These are phyloP conservation scores for Apostichopus japonicus DNA, from an alignment of 35 echinoderm and acorn worm genomes.

Conservation along the genomic window DNA sequence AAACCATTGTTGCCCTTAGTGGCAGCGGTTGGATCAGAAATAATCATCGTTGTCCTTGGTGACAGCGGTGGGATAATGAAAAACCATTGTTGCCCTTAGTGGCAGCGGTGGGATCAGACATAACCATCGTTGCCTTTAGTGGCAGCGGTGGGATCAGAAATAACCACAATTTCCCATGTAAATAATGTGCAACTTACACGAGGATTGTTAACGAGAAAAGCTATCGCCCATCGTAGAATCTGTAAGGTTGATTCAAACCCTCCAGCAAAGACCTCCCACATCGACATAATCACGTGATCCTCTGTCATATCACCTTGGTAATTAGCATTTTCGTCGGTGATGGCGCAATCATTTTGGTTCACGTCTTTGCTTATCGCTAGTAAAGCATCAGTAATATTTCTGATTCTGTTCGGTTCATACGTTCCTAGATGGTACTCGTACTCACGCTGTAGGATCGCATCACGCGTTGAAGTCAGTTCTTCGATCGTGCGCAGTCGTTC, in stretches of 20 bases:
- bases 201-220: slow-evolving; percentile 68
- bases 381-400: slow-evolving; percentile 85
- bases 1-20: too few species aligned
- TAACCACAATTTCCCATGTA: too few species aligned
- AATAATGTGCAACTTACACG: slow-evolving; percentile 43
- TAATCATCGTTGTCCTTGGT: too few species aligned
- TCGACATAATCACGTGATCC: slow-evolving; percentile 84
- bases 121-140: too few species aligned
- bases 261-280: slow-evolving; percentile 90
- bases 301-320: slow-evolving; percentile 53
- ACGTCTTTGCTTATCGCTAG: slow-evolving; percentile 34
- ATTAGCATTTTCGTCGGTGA: background rate
- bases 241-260: slow-evolving; percentile 88
- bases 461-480: slow-evolving; percentile 64
- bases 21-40: too few species aligned
- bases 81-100: too few species aligned
- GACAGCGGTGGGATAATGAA: too few species aligned
- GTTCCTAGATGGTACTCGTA: slow-evolving; percentile 63
- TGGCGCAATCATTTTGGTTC: slow-evolving; percentile 40
- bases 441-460: slow-evolving; percentile 72
- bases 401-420: slow-evolving; percentile 68
- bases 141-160: too few species aligned
- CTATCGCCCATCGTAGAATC: slow-evolving; percentile 76
- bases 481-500: slow-evolving; percentile 69
- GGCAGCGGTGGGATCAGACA: too few species aligned